A percentile compares a stretch with the other conserved stretches of the same genome.
phyloP scores from a whole-genome alignment of 2,888 invertebrate species.

The Tolmerus cingulatus region DNA sequence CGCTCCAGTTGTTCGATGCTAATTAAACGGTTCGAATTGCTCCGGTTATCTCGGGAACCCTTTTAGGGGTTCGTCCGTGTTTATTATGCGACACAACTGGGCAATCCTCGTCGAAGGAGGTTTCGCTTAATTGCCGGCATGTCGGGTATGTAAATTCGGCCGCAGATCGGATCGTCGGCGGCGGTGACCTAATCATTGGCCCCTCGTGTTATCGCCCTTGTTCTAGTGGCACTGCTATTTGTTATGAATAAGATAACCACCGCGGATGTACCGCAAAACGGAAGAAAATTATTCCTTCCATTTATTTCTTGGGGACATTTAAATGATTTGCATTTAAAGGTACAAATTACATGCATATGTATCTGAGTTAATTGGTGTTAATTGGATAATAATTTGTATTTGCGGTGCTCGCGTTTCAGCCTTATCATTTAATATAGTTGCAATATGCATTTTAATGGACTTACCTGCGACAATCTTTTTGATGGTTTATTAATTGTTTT shows the following conservation, averaged over 20 bases:
- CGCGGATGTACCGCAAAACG: not conserved
- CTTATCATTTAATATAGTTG: not conserved
- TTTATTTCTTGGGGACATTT: not conserved
- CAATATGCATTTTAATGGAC: not conserved
- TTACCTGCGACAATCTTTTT: not conserved
- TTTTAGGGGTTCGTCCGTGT: slow-evolving; percentile 41
- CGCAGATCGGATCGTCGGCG: not conserved
- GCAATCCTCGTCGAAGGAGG: not conserved
- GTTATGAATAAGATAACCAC: slow-evolving; percentile 16
- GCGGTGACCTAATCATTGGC: slow-evolving; percentile 23
- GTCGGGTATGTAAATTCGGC: slow-evolving; percentile 46
- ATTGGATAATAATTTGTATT: not conserved
- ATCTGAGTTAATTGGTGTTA: not conserved
- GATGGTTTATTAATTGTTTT: not conserved
- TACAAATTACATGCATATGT: not conserved
- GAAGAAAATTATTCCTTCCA: not conserved
- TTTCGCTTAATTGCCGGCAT: slow-evolving; percentile 45
- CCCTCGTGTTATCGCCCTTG: slow-evolving; percentile 43
- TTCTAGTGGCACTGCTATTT: slow-evolving; percentile 26
- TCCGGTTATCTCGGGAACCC: slow-evolving; percentile 33
- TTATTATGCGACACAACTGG: slow-evolving; percentile 31
- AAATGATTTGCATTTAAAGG: not conserved
- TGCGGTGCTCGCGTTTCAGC: not conserved
- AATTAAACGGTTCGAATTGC: slow-evolving; percentile 44
- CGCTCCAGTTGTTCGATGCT: slow-evolving; percentile 45